These are phyloP conservation scores for Drosophila pullipes DNA, from an alignment of 2,888 invertebrate species.

Conservation along the genomic window DNA sequence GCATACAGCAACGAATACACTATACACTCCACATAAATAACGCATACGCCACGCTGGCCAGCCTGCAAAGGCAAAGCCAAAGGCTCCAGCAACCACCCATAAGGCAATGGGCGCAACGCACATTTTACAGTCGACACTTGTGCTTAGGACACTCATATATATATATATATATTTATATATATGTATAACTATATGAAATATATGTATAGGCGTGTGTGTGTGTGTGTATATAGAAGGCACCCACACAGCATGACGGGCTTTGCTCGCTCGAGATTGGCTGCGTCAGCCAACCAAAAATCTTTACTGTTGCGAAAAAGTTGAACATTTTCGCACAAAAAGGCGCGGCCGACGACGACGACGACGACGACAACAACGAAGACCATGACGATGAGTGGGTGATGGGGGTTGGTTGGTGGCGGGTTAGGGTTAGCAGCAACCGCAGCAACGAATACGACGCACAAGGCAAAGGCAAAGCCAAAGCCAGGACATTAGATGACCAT, in stretches of 20 bases:
- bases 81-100: constrained; percentile 30
- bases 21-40: constrained; percentile 58
- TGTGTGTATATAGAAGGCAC: constrained; percentile 29
- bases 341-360: constrained; percentile 63
- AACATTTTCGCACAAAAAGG: constrained; percentile 77
- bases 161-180: constrained; percentile 13
- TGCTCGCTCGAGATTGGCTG: constrained; percentile 76
- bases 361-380: constrained; percentile 28
- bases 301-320: constrained; percentile 81
- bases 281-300: constrained; percentile 82
- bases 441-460: constrained; percentile 53
- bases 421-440: constrained; percentile 16
- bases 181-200: constrained; percentile 15
- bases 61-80: too few species aligned
- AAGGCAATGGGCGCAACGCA: constrained; percentile 45
- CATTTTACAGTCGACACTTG: constrained; percentile 62
- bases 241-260: constrained; percentile 50
- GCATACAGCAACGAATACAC: constrained; percentile 7
- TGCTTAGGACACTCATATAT: constrained; percentile 51
- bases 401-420: constrained; percentile 9
- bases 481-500: constrained; percentile 57
- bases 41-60: constrained; percentile 67
- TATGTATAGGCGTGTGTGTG: constrained; percentile 2
- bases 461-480: constrained; percentile 48
- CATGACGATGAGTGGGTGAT: constrained; percentile 23